Conservation (phyloP, 1,140 invertebrate species). For the Bombus pascuorum region DNA sequence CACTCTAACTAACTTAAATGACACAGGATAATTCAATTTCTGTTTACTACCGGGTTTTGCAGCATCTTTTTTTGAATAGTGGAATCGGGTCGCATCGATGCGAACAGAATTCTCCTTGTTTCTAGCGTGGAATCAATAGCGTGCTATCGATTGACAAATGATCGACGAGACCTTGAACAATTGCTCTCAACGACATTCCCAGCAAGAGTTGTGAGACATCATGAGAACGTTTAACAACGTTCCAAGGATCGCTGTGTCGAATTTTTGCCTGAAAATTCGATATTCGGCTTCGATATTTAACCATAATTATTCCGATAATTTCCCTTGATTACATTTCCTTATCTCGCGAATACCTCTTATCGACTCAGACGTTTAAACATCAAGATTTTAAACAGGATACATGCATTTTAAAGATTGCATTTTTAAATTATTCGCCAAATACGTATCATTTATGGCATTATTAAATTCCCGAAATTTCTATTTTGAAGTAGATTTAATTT, state of each 20-base stretch:
- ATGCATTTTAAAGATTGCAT: too few relatives aligned
- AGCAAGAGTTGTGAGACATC: not conserved
- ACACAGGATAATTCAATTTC: not conserved
- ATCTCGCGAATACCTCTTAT: too few relatives aligned
- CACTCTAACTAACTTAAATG: not conserved
- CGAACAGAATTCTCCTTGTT: constrained; percentile 45
- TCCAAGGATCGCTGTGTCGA: not conserved
- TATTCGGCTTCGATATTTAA: not conserved
- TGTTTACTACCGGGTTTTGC: not conserved
- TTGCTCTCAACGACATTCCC: constrained; percentile 1
- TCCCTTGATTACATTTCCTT: too few relatives aligned
- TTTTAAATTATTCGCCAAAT: not conserved
- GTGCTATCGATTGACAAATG: constrained; percentile 45
- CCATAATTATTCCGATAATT: not conserved
- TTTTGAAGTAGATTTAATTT: too few relatives aligned
- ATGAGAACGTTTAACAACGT: constrained; percentile 1
- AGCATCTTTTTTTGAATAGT: constrained; percentile 26
- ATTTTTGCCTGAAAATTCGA: not conserved
- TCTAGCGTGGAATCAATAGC: constrained; percentile 48
- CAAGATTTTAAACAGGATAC: too few relatives aligned
- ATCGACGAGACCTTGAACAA: constrained; percentile 31
- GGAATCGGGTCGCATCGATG: constrained; percentile 50
- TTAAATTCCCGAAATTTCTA: not conserved
- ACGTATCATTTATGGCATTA: not conserved
- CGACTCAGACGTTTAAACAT: too few relatives aligned